Conservation (phyloP, 2,113 vertebrate genomes). For the Edolisoma coerulescens region DNA sequence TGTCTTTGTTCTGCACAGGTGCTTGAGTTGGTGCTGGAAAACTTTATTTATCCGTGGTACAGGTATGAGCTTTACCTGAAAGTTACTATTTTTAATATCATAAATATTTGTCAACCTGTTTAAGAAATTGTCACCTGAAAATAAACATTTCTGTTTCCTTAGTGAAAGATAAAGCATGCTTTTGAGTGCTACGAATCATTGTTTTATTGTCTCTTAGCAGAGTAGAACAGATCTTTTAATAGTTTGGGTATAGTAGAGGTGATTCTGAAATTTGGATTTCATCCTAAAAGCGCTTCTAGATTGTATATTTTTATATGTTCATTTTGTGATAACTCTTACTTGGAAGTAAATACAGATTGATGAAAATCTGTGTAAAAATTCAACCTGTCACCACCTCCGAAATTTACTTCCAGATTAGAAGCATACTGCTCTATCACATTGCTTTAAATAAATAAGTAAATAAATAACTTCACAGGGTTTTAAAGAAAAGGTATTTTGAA, state of each 20-base stretch:
- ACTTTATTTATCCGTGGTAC: constrained; percentile 97
- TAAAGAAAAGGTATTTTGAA: background rate
- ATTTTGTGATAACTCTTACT: background rate
- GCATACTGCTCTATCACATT: background rate
- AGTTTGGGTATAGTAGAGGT: background rate
- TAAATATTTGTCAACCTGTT: background rate
- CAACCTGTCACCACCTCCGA: rapidly evolving
- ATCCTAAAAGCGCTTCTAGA: background rate
- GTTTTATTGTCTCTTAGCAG: background rate
- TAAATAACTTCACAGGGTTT: background rate
- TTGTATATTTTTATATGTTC: background rate
- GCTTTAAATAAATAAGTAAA: background rate
- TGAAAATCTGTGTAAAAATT: background rate
- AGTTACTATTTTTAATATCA: background rate
- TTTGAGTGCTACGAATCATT: background rate
- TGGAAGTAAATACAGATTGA: background rate
- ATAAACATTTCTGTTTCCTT: background rate
- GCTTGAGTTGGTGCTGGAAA: constrained; percentile 94
- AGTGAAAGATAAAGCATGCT: background rate
- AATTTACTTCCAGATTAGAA: background rate
- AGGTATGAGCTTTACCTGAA: constrained; percentile 76
- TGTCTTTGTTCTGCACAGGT: constrained; percentile 75
- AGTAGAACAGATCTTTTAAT: background rate
- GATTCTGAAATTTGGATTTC: background rate
- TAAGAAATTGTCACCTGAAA: background rate